Percentiles rank a stretch among this genome's conserved stretches.
These are phyloP conservation scores for Parochlus steinenii DNA, from an alignment of 2,888 invertebrate species.

Conservation along the genomic window DNA sequence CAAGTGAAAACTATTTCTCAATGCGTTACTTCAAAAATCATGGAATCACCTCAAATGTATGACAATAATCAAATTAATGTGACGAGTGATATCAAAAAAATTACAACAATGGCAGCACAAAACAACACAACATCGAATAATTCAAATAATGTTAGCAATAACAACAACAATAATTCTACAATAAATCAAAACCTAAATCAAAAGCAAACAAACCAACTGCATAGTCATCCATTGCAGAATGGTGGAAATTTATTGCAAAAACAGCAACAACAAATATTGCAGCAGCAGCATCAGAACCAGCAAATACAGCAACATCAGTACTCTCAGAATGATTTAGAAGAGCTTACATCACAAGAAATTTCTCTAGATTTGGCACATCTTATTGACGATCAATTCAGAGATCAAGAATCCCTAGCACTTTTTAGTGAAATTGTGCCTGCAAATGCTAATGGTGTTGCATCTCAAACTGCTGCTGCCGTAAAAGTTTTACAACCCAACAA, in stretches of 20 bases:
- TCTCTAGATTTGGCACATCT: conserved; percentile 81
- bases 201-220: conserved; percentile 19
- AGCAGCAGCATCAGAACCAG: conserved; percentile 24
- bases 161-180: conserved; percentile 13
- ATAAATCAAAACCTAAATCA: conserved; percentile 15
- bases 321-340: conserved; percentile 68
- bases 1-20: too few species aligned
- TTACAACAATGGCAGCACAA: conserved; percentile 20
- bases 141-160: conserved; percentile 17
- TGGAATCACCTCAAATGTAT: conserved; percentile 34
- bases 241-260: conserved; percentile 16
- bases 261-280: conserved; percentile 25
- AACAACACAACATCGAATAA: conserved; percentile 24
- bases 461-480: too few species aligned
- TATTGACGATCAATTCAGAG: conserved; percentile 84
- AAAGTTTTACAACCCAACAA: conserved; percentile 29
- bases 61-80: conserved; percentile 25
- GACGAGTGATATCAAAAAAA: too few species aligned
- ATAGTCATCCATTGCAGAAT: conserved; percentile 14
- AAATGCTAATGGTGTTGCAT: conserved; percentile 28
- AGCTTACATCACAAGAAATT: conserved; percentile 83
- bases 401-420: conserved; percentile 53
- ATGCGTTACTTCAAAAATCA: too few species aligned
- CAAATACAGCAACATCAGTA: conserved; percentile 55
- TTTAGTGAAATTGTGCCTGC: conserved; percentile 65